Conservation (phyloP, 2,113 vertebrate species). For the Dipodomys ordii region DNA sequence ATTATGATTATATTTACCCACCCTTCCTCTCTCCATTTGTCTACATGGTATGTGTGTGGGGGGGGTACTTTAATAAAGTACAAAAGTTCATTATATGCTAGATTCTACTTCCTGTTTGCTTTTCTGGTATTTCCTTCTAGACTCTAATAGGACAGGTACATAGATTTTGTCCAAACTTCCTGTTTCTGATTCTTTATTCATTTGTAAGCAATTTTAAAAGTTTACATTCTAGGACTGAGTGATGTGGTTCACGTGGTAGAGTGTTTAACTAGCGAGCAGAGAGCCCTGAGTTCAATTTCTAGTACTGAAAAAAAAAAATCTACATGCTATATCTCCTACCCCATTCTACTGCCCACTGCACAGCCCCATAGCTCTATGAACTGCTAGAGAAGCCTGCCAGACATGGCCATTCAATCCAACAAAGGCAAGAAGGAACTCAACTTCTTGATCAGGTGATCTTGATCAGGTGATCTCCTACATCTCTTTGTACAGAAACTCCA, state of each 20-base stretch:
- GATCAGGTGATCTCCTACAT: not conserved
- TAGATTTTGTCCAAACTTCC: not conserved
- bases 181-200: not conserved
- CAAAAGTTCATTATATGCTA: not conserved
- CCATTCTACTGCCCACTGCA: not conserved
- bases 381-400: not conserved
- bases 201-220: slow-evolving; percentile 28
- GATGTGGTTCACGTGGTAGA: too few species aligned
- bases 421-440: not conserved
- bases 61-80: not conserved
- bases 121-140: not conserved
- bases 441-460: not conserved
- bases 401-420: not conserved
- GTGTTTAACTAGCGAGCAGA: too few species aligned
- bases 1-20: too few species aligned
- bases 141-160: not conserved
- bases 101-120: not conserved
- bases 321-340: not conserved
- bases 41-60: too few species aligned
- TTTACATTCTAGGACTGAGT: not conserved
- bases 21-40: too few species aligned
- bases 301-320: too few species aligned
- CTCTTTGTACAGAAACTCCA: not conserved
- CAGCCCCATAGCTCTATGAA: not conserved
- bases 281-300: too few species aligned